A percentile compares a stretch with the other conserved stretches of the same genome.
phyloP scores from a whole-genome alignment of 2,797 vertebrate genomes.

The Rhinogobio ventralis region DNA sequence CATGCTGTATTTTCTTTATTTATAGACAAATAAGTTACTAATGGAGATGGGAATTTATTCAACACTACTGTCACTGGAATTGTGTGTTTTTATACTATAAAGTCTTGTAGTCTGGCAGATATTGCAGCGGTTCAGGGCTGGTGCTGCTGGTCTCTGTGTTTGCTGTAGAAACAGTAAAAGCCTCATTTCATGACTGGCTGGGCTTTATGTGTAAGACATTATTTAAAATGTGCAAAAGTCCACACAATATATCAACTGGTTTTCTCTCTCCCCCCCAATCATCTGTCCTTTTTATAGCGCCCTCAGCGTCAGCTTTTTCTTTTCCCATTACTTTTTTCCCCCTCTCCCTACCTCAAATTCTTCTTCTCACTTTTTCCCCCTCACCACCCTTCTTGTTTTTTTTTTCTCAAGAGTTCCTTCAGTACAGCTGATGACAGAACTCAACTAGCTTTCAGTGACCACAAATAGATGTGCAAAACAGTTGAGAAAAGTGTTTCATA shows the following conservation, averaged over 20 bases:
- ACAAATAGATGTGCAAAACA: constrained; percentile 39
- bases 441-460: constrained; percentile 14
- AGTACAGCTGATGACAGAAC: constrained; percentile 31
- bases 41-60: constrained; percentile 2
- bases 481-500: constrained; percentile 19
- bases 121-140: constrained; percentile 21
- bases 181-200: constrained; percentile 81
- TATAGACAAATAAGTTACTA: background rate
- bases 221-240: constrained; percentile 78
- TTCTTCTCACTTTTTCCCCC: constrained; percentile 31
- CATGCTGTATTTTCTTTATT: background rate
- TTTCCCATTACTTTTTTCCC: constrained; percentile 7
- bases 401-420: background rate
- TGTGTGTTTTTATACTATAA: constrained; percentile 11
- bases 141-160: constrained; percentile 63
- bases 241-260: constrained; percentile 74
- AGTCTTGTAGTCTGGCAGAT: constrained; percentile 16
- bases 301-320: constrained; percentile 52
- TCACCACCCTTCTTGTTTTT: background rate
- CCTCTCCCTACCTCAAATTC: background rate
- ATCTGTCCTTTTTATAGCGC: constrained; percentile 58
- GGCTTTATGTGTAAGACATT: constrained; percentile 78
- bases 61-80: background rate
- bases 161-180: constrained; percentile 73
- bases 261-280: constrained; percentile 59